Base-by-base conservation (phyloP, 2,888 invertebrate species). In the Tetranychus piercei region DNA sequence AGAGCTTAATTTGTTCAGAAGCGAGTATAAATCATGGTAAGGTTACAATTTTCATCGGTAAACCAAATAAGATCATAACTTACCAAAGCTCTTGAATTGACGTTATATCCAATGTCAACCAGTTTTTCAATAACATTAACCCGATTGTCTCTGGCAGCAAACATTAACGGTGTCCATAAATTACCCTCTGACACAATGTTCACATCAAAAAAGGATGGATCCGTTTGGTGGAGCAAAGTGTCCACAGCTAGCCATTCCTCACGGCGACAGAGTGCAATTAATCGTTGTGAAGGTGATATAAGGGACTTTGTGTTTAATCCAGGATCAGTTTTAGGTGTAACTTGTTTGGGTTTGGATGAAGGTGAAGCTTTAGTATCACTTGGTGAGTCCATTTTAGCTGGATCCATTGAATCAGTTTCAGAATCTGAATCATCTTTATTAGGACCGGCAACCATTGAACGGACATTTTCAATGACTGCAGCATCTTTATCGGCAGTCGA, bases 101-200 rank as follows among this genome's bases (percentile, higher is more conserved):
- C 89, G 82, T 94, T 92, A 9, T 91, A 90, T 70, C 95, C 95
- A 22, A 95, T 86, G 78, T 96, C 95, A 79, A 95, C 88, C 85
- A 96, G 88, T 76, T 92, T 87, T 83, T 96, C 95, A 79, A 93
- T 88, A 81, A 94, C 88, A 34, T 90, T 89, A 1, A 92, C 90
- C 79, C 92, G 87, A 84, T 94, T 96, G 84, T 96, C 96, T 84
- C 93, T 93, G 44, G 94, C 93, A 1, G 94, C 94, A 82, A 90
- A 90, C 94, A 96, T 95, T 79, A 96, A 85, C 43, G 95, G 92
- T 76, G 94, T 94, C 90, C 93, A 91, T 44, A 43, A 43, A 20
- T 20, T 71, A 23, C 77, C 94, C 15, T 73, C 23, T 11, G 65
- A 20, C 20, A 34, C 65, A 55, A 73, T 22, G 44, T 65, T 73